These are phyloP conservation scores for Drosophila pseudoananassae DNA, from an alignment of 1,140 invertebrate species.

Conservation along the genomic window DNA sequence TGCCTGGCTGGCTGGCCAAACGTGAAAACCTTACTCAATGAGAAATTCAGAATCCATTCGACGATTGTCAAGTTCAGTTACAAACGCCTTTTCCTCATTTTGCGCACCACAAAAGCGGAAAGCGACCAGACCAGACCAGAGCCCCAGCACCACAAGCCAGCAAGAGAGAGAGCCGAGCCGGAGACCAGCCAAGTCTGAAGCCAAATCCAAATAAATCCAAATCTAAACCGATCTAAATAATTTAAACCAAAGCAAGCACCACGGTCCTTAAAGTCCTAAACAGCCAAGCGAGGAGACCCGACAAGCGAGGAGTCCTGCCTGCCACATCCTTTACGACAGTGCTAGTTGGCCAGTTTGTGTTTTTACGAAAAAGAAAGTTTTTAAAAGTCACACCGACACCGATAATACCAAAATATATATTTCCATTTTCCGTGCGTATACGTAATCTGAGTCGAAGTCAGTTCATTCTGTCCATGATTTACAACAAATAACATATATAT, in stretches of 20 bases:
- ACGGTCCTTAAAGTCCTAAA: conserved; percentile 9
- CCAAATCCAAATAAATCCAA: conserved; percentile 32
- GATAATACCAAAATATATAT: conserved; percentile 15
- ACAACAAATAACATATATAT: conserved; percentile 34
- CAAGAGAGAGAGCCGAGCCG: conserved; percentile 22
- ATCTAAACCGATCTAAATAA: conserved; percentile 13
- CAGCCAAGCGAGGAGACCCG: conserved; percentile 5
- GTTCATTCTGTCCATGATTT: conserved; percentile 55
- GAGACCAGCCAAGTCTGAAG: conserved; percentile 48
- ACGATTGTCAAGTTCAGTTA: conserved; percentile 80
- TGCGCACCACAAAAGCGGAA: conserved; percentile 61
- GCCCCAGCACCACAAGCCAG: conserved; percentile 24
- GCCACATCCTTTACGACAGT: conserved; percentile 31
- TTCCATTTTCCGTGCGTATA: conserved; percentile 47
- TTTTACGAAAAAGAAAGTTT: conserved; percentile 9
- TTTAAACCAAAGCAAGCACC: not conserved
- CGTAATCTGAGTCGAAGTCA: conserved; percentile 50
- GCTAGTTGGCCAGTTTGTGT: conserved; percentile 50
- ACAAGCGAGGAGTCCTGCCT: conserved; percentile 21
- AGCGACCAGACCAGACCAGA: conserved; percentile 32
- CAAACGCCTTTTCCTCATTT: conserved; percentile 74
- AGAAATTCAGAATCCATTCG: conserved; percentile 82
- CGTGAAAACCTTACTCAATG: conserved; percentile 78
- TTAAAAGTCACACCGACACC: conserved; percentile 20
- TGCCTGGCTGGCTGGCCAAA: conserved; percentile 17